Percentiles rank a stretch among this genome's conserved stretches.
Evolutionary conservation across 2,888 invertebrate genomes (phyloP).

Genomic region (Pachymerium ferrugineum): DNA sequence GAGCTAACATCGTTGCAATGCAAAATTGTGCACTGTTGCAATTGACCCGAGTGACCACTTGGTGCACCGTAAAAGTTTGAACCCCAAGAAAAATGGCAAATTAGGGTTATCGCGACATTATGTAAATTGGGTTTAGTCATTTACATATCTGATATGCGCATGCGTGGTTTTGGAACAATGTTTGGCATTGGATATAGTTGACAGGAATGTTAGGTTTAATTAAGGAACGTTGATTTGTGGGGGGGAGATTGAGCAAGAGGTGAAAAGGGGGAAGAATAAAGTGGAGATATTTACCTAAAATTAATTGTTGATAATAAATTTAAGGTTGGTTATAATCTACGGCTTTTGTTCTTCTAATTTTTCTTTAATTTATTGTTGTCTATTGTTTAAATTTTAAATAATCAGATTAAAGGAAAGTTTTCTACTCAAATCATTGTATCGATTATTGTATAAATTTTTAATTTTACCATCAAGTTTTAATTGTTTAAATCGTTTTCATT

Average conservation of each 20-base stretch:
- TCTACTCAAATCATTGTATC: no score
- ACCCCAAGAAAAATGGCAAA: constrained; percentile 19
- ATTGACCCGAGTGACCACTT: constrained; percentile 1
- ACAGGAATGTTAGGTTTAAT: constrained; percentile 2
- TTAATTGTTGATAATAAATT: background rate
- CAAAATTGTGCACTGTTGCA: no score
- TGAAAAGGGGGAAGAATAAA: background rate
- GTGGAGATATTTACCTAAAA: background rate
- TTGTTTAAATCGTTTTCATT: no score
- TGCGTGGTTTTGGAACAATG: constrained; percentile 5
- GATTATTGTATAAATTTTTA: no score
- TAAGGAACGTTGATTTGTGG: background rate
- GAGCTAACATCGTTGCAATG: background rate
- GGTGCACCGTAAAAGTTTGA: no score
- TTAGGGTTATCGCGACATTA: constrained; percentile 6
- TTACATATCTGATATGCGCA: background rate
- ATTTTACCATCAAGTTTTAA: no score
- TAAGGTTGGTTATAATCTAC: no score
- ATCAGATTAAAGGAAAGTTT: no score
- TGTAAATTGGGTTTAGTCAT: background rate
- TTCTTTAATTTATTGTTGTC: no score
- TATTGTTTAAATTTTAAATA: no score
- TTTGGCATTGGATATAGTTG: background rate
- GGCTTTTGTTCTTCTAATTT: no score
- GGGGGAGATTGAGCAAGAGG: background rate